These are phyloP conservation scores for Trematocara macrostoma DNA, from an alignment of 2,113 vertebrate species.

Conservation along the genomic window DNA sequence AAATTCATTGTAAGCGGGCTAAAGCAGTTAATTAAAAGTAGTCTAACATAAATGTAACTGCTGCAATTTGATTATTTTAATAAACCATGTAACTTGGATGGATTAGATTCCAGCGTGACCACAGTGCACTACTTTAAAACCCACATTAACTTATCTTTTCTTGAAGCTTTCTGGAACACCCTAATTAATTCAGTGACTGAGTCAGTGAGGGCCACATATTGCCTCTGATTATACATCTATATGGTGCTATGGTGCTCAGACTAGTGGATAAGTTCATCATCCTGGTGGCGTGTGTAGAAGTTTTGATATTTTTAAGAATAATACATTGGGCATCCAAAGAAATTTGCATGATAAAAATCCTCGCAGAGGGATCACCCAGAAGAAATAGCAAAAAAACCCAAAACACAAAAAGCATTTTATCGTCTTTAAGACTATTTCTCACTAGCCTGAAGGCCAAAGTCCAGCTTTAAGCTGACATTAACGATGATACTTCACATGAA, in stretches of 20 bases:
- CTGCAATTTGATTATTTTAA: too few relatives aligned
- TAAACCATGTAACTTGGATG: too few relatives aligned
- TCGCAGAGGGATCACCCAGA: background rate
- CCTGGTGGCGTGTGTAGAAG: background rate
- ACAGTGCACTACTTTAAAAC: background rate
- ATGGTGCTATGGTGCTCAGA: background rate
- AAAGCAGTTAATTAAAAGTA: too few relatives aligned
- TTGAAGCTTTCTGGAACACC: background rate
- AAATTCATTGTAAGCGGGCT: too few relatives aligned
- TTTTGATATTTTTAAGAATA: background rate
- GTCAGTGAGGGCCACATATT: background rate
- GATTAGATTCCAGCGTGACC: too few relatives aligned
- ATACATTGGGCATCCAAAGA: background rate
- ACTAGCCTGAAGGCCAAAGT: slow-evolving; percentile 15
- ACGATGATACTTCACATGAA: slow-evolving; percentile 30
- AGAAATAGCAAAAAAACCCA: background rate
- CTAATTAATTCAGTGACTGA: background rate
- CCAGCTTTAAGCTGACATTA: slow-evolving; percentile 23
- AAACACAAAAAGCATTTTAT: slow-evolving; percentile 27
- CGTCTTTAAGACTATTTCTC: slow-evolving; percentile 37
- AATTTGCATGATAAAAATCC: background rate
- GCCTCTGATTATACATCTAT: background rate
- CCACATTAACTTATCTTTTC: background rate
- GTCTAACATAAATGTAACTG: too few relatives aligned
- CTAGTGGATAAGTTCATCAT: background rate